A percentile compares a stretch with the other conserved stretches of the same genome.
Conservation (phyloP, 2,113 vertebrate genomes). For the Isichthys henryi region DNA sequence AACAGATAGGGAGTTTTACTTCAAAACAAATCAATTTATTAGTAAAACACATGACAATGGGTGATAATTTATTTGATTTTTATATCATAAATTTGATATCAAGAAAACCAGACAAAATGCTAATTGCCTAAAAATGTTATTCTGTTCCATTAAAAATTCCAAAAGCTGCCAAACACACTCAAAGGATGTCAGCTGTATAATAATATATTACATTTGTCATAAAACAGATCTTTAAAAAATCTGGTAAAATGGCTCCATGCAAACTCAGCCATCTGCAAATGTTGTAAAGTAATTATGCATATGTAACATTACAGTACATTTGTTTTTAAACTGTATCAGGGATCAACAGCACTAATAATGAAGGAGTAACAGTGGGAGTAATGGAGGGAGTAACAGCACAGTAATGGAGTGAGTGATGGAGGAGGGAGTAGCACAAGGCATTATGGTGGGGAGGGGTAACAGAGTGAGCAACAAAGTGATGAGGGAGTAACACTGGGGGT, state of each 20-base stretch:
- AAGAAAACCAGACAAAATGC: background rate
- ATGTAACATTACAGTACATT: background rate
- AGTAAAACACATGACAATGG: background rate
- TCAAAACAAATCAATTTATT: background rate
- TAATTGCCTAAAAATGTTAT: background rate
- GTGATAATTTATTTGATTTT: background rate
- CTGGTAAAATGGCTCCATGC: background rate
- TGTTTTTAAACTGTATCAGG: background rate
- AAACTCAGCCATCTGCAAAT: background rate
- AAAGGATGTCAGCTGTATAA: background rate
- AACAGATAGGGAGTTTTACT: background rate
- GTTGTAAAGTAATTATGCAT: background rate
- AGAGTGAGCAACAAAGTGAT: background rate
- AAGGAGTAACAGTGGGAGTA: background rate
- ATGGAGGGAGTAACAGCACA: background rate
- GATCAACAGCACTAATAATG: background rate
- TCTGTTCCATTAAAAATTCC: background rate
- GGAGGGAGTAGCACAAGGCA: background rate
- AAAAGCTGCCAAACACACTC: background rate
- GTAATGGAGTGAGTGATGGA: background rate
- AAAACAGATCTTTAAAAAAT: background rate
- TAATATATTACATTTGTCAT: background rate
- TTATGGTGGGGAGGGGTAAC: background rate
- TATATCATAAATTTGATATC: background rate
- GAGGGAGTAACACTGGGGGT: background rate